A percentile compares a stretch with the other conserved stretches of the same genome.
These are phyloP conservation scores for Endomychus coccineus DNA, from an alignment of 2,888 invertebrate genomes.

Conservation along the genomic window DNA sequence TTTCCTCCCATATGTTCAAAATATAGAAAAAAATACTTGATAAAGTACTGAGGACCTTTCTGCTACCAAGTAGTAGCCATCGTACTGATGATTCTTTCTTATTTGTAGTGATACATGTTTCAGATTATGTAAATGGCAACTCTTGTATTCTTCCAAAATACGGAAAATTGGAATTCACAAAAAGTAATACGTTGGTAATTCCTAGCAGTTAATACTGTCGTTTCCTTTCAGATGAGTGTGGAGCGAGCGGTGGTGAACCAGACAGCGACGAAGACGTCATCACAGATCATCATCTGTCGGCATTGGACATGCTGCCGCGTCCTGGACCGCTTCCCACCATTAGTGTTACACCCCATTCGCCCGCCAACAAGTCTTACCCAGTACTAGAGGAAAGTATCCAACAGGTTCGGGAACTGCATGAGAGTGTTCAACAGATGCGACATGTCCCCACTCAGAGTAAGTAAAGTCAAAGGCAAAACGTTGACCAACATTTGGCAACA, in stretches of 20 bases:
- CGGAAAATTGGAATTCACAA: not conserved
- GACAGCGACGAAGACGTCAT: constrained; percentile 77
- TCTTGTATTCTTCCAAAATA: not conserved
- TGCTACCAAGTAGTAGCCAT: no score
- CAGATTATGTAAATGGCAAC: not conserved
- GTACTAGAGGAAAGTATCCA: constrained; percentile 66
- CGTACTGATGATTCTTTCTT: no score
- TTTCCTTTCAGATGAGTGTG: constrained; percentile 57
- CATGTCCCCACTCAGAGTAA: constrained; percentile 49
- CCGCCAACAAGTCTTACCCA: constrained; percentile 64
- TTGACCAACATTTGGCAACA: no score
- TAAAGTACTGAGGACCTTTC: no score
- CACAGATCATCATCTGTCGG: constrained; percentile 57
- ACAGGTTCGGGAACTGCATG: constrained; percentile 67
- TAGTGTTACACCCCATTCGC: constrained; percentile 83
- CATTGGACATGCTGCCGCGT: constrained; percentile 16
- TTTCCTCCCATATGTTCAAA: no score
- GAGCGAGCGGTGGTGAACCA: constrained; percentile 61
- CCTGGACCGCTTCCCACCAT: constrained; percentile 63
- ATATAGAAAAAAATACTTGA: not conserved
- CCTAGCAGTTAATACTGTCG: not conserved
- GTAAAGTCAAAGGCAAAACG: no score
- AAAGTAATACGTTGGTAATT: not conserved
- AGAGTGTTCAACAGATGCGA: constrained; percentile 70
- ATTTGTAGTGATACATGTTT: not conserved